A percentile compares a stretch with the other conserved stretches of the same genome.
These are phyloP conservation scores for Rissa tridactyla DNA, from an alignment of 2,113 vertebrate genomes.

Conservation along the genomic window DNA sequence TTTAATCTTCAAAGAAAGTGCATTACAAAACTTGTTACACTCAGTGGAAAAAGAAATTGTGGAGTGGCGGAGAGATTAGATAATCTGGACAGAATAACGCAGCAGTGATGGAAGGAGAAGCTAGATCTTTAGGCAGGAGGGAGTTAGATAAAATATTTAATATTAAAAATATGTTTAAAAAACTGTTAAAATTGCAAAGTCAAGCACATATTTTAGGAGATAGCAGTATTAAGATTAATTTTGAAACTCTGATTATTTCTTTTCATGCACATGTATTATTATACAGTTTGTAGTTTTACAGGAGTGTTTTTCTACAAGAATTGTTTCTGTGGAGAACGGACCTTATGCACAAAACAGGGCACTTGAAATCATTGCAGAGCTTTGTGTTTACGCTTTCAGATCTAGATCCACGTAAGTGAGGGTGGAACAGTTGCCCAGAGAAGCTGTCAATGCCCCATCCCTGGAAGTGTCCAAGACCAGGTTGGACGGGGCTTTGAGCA, in stretches of 20 bases:
- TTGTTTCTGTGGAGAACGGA: neutral
- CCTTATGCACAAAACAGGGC: fast-evolving
- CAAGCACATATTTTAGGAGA: neutral
- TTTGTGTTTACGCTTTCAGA: neutral
- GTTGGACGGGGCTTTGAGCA: neutral
- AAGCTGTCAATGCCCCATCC: neutral
- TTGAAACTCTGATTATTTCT: neutral
- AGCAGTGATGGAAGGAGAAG: neutral
- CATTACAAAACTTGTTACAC: neutral
- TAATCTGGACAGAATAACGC: neutral
- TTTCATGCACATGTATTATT: neutral
- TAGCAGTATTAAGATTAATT: neutral
- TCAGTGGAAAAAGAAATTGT: neutral
- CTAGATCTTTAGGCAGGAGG: neutral
- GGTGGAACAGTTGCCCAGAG: neutral
- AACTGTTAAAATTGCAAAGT: neutral
- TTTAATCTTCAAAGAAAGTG: neutral
- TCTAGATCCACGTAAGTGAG: neutral
- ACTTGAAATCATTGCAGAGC: neutral
- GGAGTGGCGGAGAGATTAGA: neutral
- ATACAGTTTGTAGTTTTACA: neutral
- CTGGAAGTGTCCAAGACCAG: neutral
- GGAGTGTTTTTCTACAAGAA: neutral
- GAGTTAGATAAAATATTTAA: neutral
- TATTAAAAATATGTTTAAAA: neutral